Percentiles rank a stretch among this genome's conserved stretches.
These are phyloP conservation scores for Isotomurus palustris DNA, from an alignment of 2,888 invertebrate species.

Conservation along the genomic window DNA sequence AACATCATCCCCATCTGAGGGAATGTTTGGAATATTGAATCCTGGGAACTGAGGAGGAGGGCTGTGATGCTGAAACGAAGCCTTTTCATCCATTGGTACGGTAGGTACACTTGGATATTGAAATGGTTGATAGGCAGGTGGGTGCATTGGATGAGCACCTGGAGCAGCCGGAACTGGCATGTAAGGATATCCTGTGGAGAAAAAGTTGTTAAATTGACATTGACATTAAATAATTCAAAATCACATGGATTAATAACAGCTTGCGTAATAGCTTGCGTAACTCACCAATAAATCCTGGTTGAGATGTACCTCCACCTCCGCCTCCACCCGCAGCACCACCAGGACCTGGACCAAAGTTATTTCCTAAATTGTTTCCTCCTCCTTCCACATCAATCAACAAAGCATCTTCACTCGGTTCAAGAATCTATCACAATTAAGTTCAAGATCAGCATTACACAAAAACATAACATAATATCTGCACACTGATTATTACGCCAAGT, in stretches of 20 bases:
- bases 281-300: conserved; percentile 65
- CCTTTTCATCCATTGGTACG: conserved; percentile 9
- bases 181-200: conserved; percentile 63
- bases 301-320: conserved; percentile 51
- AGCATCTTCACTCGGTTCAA: conserved; percentile 62
- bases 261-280: neutral
- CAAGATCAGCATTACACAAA: conserved; percentile 11
- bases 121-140: conserved; percentile 57
- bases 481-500: conserved; percentile 8
- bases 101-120: conserved; percentile 58
- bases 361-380: conserved; percentile 58
- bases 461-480: neutral
- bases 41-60: conserved; percentile 17
- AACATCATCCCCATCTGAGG: neutral
- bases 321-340: conserved; percentile 51
- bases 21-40: conserved; percentile 29
- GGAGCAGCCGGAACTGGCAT: conserved; percentile 60
- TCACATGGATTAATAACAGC: neutral
- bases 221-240: conserved; percentile 2
- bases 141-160: conserved; percentile 48
- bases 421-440: conserved; percentile 59
- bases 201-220: neutral
- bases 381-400: conserved; percentile 63
- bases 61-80: neutral
- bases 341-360: conserved; percentile 40